Percentiles rank a stretch among this genome's conserved stretches.
Conservation (phyloP, 2,888 invertebrate species). For the Agonopterix alstromeriana region DNA sequence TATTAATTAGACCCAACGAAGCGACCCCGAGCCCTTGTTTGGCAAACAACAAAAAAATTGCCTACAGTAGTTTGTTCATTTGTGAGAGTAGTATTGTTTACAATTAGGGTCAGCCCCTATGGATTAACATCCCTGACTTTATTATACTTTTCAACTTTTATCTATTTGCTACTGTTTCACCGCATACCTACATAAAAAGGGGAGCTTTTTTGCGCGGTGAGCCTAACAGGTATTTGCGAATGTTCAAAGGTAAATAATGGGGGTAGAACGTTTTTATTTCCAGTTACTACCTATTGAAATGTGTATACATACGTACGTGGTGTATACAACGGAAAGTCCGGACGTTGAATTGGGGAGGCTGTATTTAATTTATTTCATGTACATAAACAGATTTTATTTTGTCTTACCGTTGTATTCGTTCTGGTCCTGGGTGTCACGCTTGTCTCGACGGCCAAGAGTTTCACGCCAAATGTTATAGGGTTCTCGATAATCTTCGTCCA, state of each 20-base stretch:
- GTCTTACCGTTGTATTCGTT: constrained; percentile 65
- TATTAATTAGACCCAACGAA: not conserved
- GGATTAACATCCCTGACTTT: constrained; percentile 32
- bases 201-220: constrained; percentile 5
- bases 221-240: constrained; percentile 1
- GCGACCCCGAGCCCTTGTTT: constrained; percentile 26
- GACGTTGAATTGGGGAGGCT: too few species aligned
- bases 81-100: constrained; percentile 46
- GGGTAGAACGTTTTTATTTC: too few species aligned
- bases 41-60: constrained; percentile 28
- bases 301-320: too few species aligned
- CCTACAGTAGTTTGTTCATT: constrained; percentile 44
- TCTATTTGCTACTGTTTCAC: constrained; percentile 13
- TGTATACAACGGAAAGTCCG: too few species aligned
- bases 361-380: constrained; percentile 1
- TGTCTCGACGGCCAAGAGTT: constrained; percentile 61
- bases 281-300: too few species aligned
- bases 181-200: constrained; percentile 3
- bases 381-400: not conserved
- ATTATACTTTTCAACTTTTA: constrained; percentile 29
- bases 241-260: too few species aligned
- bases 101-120: constrained; percentile 43
- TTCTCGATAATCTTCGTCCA: constrained; percentile 67
- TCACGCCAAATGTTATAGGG: constrained; percentile 71
- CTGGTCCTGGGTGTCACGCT: constrained; percentile 53